These are phyloP conservation scores for Delichon dasypus DNA, from an alignment of 2,797 vertebrate genomes.

Conservation along the genomic window DNA sequence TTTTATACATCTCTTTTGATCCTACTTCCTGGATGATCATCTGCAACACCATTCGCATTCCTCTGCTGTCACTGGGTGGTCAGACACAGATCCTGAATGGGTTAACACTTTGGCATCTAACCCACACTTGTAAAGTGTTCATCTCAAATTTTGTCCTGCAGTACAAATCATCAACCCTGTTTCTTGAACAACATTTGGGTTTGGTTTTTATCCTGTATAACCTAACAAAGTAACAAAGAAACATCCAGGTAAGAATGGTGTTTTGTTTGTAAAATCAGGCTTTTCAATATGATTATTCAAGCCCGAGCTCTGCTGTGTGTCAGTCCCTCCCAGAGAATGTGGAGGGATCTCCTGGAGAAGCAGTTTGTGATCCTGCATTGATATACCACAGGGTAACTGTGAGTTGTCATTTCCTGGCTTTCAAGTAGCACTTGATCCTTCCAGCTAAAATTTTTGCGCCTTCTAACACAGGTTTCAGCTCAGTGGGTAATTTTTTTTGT, in stretches of 20 bases:
- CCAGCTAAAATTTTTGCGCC: not conserved
- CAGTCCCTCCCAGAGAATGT: not conserved
- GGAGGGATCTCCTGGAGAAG: not conserved
- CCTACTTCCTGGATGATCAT: conserved; percentile 58
- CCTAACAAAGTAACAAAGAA: not conserved
- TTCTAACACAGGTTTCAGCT: not conserved
- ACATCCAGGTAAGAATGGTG: not conserved
- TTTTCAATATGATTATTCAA: not conserved
- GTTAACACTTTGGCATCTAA: not conserved
- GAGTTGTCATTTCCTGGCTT: not conserved
- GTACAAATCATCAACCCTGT: not conserved
- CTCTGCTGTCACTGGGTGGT: conserved; percentile 8
- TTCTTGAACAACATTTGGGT: not conserved
- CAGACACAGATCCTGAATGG: not conserved
- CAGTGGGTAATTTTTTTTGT: not conserved
- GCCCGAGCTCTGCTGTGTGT: not conserved
- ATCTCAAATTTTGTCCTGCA: not conserved
- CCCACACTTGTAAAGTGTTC: not conserved
- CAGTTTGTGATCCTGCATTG: not conserved
- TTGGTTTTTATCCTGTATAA: not conserved
- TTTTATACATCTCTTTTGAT: conserved; percentile 53
- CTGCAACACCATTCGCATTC: not conserved
- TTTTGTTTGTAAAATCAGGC: not conserved
- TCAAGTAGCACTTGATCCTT: not conserved
- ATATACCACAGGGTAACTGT: not conserved